A percentile compares a stretch with the other conserved stretches of the same genome.
Conservation (phyloP, 2,797 vertebrate species). For the Squalus acanthias region DNA sequence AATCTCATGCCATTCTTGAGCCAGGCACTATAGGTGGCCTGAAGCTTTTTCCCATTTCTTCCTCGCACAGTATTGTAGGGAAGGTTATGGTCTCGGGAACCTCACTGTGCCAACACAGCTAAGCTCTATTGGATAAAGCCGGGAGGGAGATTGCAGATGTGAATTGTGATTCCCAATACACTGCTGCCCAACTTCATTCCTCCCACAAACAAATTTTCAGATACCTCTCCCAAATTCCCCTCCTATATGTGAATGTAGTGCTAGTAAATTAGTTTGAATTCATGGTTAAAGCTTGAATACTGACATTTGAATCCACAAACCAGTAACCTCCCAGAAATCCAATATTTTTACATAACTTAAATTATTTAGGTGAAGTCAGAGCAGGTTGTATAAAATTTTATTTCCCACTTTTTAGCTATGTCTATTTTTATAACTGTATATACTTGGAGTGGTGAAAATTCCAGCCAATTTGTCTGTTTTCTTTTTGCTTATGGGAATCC, state of each 20-base stretch:
- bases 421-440: background rate
- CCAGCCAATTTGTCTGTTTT: background rate
- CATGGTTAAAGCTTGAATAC: background rate
- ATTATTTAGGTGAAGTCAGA: slow-evolving; percentile 13
- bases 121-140: background rate
- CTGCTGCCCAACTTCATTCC: background rate
- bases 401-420: background rate
- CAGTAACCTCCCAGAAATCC: background rate
- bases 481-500: background rate
- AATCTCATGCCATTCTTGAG: background rate
- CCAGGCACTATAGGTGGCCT: background rate
- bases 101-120: background rate
- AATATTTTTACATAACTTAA: slow-evolving; percentile 17
- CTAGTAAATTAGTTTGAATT: background rate
- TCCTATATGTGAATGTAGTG: too few relatives aligned
- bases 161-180: background rate
- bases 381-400: background rate
- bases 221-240: background rate
- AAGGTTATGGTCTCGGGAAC: background rate
- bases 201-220: background rate
- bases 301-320: background rate
- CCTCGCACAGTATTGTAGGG: background rate
- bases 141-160: background rate
- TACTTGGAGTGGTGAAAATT: background rate
- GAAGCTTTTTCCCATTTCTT: background rate